Percentiles rank a stretch among this genome's conserved stretches.
Conservation (phyloP, 2,113 vertebrate species). For the Ifrita kowaldi region DNA sequence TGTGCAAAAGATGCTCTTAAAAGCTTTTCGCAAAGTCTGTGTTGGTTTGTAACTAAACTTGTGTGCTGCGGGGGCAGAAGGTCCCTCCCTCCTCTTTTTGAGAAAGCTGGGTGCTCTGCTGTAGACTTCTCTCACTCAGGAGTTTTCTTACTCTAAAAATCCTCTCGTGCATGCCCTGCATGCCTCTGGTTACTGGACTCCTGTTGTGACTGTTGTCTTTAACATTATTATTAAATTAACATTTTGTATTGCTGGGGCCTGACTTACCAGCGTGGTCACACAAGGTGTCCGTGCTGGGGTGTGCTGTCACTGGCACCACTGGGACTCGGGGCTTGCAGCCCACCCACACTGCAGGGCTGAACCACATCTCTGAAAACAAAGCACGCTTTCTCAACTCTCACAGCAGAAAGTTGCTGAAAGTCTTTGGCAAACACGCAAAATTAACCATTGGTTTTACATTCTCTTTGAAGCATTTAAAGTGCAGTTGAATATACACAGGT, state of each 20-base stretch:
- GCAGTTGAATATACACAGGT: not conserved
- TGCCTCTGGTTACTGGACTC: not conserved
- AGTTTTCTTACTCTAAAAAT: not conserved
- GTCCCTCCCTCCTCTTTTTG: rapidly evolving
- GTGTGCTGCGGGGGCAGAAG: not conserved
- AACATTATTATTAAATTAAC: not conserved
- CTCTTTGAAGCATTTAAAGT: not conserved
- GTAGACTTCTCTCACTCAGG: not conserved
- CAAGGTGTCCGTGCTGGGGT: not conserved
- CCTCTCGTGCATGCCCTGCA: not conserved
- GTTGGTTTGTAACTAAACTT: not conserved
- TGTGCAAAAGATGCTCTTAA: rapidly evolving
- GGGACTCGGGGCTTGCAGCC: not conserved
- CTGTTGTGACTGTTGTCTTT: not conserved
- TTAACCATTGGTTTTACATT: not conserved
- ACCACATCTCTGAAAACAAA: not conserved
- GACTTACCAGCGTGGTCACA: rapidly evolving
- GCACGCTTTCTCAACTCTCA: not conserved
- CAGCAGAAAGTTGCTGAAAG: not conserved
- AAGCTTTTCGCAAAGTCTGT: rapidly evolving
- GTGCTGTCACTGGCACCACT: not conserved
- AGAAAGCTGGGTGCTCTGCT: not conserved
- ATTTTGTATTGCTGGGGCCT: rapidly evolving
- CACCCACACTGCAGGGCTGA: not conserved
- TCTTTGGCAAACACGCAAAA: not conserved